Conservation (phyloP, 2,888 invertebrate genomes). For the Dorcus parallelipipedus region DNA sequence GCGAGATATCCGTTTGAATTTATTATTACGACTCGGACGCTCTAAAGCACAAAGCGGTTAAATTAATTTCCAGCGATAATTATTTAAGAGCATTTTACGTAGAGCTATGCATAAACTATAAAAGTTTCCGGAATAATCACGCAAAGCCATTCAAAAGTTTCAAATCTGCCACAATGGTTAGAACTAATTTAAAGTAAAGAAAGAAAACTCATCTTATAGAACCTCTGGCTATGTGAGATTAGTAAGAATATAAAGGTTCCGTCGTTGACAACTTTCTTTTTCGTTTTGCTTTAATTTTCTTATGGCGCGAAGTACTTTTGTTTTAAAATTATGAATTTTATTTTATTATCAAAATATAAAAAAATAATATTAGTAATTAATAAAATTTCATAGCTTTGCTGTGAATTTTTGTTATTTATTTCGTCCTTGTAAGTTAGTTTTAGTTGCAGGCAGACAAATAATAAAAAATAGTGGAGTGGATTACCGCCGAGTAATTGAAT, state of each 20-base stretch:
- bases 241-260: neutral
- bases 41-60: neutral
- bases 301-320: neutral
- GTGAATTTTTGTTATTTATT: too few species aligned
- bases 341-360: too few species aligned
- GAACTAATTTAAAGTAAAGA: constrained; percentile 10
- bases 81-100: neutral
- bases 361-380: too few species aligned
- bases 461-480: too few species aligned
- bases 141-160: constrained; percentile 6
- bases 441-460: too few species aligned
- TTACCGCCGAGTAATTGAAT: neutral
- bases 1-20: too few species aligned
- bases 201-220: constrained; percentile 3
- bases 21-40: too few species aligned
- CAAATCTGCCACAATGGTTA: constrained; percentile 7
- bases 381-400: too few species aligned
- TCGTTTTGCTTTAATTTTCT: neutral
- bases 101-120: constrained; percentile 6
- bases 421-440: too few species aligned
- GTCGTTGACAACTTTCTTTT: neutral
- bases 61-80: neutral
- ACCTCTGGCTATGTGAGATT: constrained; percentile 8
- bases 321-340: neutral
- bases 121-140: neutral